A percentile compares a stretch with the other conserved stretches of the same genome.
Evolutionary conservation across 1,140 invertebrate species (phyloP).

Genomic region (Drosophila santomea): DNA sequence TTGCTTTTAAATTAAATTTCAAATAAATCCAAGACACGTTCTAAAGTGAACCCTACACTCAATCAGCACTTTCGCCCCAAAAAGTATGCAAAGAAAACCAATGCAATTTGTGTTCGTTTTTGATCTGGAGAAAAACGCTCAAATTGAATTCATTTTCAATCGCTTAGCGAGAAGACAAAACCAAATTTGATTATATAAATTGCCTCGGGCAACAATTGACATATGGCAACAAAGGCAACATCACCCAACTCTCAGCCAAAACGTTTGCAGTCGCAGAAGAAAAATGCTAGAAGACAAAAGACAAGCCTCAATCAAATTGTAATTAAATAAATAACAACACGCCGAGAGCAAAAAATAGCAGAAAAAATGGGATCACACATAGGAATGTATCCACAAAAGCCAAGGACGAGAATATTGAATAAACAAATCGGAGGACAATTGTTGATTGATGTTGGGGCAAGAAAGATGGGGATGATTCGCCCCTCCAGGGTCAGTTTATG

Average conservation of each 20-base stretch:
- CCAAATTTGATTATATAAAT: conserved; percentile 68
- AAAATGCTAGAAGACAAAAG: conserved; percentile 38
- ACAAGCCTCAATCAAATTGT: conserved; percentile 69
- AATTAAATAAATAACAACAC: conserved; percentile 72
- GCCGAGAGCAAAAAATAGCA: background rate
- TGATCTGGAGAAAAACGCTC: conserved; percentile 45
- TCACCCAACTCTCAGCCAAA: conserved; percentile 22
- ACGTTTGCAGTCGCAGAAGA: conserved; percentile 15
- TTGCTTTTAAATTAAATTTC: too few species aligned
- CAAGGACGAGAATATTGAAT: conserved; percentile 59
- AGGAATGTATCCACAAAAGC: conserved; percentile 30
- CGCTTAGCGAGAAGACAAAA: conserved; percentile 22
- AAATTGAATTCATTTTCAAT: conserved; percentile 59
- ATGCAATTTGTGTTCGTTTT: conserved; percentile 28
- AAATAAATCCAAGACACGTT: too few species aligned
- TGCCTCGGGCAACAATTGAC: conserved; percentile 51
- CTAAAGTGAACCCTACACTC: background rate
- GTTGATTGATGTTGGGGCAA: conserved; percentile 50
- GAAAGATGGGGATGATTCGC: conserved; percentile 4
- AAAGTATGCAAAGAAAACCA: conserved; percentile 45
- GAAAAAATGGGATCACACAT: conserved; percentile 17
- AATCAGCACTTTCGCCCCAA: conserved; percentile 20
- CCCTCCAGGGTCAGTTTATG: conserved; percentile 18
- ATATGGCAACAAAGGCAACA: conserved; percentile 19
- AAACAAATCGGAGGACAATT: conserved; percentile 67